Conservation (phyloP, 2,888 invertebrate species). For the Callyntrura guangdongensis region DNA sequence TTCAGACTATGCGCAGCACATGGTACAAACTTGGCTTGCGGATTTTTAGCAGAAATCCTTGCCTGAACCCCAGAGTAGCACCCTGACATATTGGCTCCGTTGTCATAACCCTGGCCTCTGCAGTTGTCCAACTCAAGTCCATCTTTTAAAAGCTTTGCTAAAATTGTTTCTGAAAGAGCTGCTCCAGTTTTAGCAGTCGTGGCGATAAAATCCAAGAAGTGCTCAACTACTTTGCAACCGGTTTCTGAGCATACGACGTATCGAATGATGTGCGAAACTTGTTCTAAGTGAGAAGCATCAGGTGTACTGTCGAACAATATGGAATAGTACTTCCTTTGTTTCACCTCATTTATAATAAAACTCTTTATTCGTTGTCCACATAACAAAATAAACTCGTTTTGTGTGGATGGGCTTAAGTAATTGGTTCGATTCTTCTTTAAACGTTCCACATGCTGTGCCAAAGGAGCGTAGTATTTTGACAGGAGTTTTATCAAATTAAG, state of each 20-base stretch:
- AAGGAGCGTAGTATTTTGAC: constrained; percentile 34
- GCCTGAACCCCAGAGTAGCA: constrained; percentile 63
- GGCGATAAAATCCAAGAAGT: constrained; percentile 52
- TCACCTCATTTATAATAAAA: background rate
- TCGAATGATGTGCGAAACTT: constrained; percentile 63
- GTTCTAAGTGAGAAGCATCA: constrained; percentile 56
- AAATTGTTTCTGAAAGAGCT: constrained; percentile 9
- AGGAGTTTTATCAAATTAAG: constrained; percentile 44
- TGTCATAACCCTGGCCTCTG: constrained; percentile 69
- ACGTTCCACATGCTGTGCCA: background rate
- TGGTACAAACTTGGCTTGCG: constrained; percentile 45
- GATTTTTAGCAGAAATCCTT: constrained; percentile 13
- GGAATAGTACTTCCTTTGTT: constrained; percentile 41
- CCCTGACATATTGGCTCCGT: constrained; percentile 74
- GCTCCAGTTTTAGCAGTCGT: constrained; percentile 44
- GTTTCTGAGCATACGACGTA: background rate
- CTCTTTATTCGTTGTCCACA: background rate
- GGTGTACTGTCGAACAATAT: constrained; percentile 68
- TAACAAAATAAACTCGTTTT: constrained; percentile 58
- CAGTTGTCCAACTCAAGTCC: constrained; percentile 61
- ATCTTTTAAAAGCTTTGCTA: constrained; percentile 18
- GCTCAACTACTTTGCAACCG: constrained; percentile 59
- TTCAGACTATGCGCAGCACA: constrained; percentile 62
- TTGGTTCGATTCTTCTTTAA: background rate
- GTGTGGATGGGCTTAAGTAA: constrained; percentile 56